These are phyloP conservation scores for Enteromius thamalakanensis DNA, from an alignment of 2,797 vertebrate genomes.

Conservation along the genomic window DNA sequence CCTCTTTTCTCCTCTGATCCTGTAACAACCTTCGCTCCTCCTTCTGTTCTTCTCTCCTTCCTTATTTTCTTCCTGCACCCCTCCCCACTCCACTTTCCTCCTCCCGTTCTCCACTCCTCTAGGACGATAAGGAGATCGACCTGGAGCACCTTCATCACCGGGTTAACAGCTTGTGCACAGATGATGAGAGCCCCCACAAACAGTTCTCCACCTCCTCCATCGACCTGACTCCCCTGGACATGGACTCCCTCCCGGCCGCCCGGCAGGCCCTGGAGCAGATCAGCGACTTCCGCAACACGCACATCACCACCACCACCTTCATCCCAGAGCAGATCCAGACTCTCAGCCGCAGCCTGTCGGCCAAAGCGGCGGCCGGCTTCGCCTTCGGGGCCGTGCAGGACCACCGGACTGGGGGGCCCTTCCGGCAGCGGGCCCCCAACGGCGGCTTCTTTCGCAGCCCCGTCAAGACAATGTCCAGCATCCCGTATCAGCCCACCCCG, in stretches of 20 bases:
- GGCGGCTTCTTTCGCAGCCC: conserved; percentile 99
- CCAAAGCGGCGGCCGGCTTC: conserved; percentile 96
- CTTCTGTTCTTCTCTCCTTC: conserved; percentile 26
- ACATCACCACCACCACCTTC: conserved; percentile 99
- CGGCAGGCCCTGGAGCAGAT: conserved; percentile 99
- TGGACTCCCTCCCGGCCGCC: conserved; percentile 95
- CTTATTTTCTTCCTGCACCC: conserved; percentile 18
- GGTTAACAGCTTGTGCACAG: conserved; percentile 99
- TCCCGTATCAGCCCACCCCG: conserved; percentile 97
- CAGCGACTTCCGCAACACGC: conserved; percentile 99
- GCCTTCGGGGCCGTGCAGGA: conserved; percentile 93
- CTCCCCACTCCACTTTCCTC: conserved; percentile 57
- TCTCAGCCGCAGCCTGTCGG: conserved; percentile 96
- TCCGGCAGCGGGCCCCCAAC: conserved; percentile 97
- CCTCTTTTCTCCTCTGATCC: conserved; percentile 56
- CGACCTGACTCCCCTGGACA: conserved; percentile 97
- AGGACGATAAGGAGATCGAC: conserved; percentile 99
- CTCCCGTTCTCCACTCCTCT: conserved; percentile 60
- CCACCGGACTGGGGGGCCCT: conserved; percentile 96
- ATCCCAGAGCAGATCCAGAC: conserved; percentile 99
- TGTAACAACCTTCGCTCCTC: conserved; percentile 53
- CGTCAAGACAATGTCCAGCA: conserved; percentile 99
- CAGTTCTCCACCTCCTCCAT: conserved; percentile 99
- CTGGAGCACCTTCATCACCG: conserved; percentile 98
- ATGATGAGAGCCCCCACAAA: conserved; percentile 99